Percentiles rank a stretch among this genome's conserved stretches.
These are phyloP conservation scores for Athalia rosae DNA, from an alignment of 2,888 invertebrate species.

Conservation along the genomic window DNA sequence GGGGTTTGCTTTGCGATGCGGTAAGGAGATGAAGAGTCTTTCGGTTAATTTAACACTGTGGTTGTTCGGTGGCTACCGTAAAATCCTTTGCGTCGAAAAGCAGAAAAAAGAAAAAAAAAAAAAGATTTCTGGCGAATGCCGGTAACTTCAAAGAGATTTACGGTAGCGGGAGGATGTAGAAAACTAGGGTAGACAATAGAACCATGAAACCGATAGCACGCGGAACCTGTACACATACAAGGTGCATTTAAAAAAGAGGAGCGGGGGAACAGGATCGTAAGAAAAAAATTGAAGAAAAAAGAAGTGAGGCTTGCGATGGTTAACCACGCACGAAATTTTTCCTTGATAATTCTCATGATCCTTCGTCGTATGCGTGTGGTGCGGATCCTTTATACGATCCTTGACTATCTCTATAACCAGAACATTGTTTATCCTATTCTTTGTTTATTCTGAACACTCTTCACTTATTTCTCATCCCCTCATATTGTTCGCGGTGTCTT, in stretches of 20 bases:
- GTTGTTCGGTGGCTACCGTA: constrained; percentile 51
- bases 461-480: constrained; percentile 10
- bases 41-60: constrained; percentile 68
- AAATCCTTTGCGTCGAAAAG: constrained; percentile 43
- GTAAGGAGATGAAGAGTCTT: constrained; percentile 43
- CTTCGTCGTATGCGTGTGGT: constrained; percentile 51
- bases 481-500: neutral
- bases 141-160: constrained; percentile 61
- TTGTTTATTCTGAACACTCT: constrained; percentile 19
- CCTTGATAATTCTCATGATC: constrained; percentile 12
- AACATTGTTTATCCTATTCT: constrained; percentile 48
- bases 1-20: constrained; percentile 29
- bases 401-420: constrained; percentile 54
- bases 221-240: neutral
- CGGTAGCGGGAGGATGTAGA: constrained; percentile 51
- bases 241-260: neutral
- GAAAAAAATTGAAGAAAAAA: constrained; percentile 30
- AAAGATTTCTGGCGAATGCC: constrained; percentile 44
- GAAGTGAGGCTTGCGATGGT: neutral
- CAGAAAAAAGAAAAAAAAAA: constrained; percentile 50
- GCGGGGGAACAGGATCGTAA: neutral
- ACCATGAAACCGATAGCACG: constrained; percentile 64
- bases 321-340: neutral
- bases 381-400: constrained; percentile 19
- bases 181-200: constrained; percentile 63